Conservation (phyloP, 2,888 invertebrate genomes). For the Ferrisia virgata region DNA sequence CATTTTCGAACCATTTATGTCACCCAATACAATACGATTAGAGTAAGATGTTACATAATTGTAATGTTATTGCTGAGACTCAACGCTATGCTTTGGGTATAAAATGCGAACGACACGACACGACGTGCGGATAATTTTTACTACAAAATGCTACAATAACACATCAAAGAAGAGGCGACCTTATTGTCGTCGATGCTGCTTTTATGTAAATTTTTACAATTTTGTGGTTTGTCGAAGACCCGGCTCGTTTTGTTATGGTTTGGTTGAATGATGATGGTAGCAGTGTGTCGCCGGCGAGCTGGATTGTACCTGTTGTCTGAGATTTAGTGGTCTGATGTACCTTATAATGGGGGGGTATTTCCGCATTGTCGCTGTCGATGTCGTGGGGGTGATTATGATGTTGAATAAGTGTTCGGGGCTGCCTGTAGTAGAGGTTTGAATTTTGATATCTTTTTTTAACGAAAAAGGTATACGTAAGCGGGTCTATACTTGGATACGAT, state of each 20-base stretch:
- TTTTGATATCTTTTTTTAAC: not conserved
- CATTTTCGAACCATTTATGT: constrained; percentile 38
- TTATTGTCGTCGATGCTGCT: not conserved
- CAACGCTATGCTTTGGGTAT: no score
- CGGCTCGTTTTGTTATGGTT: not conserved
- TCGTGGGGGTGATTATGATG: no score
- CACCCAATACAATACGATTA: constrained; percentile 21
- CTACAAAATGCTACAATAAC: not conserved
- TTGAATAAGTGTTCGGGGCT: no score
- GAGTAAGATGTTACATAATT: constrained; percentile 40
- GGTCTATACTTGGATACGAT: no score
- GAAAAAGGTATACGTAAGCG: no score
- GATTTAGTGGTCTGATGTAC: not conserved
- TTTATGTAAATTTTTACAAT: constrained; percentile 12
- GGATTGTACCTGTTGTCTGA: not conserved
- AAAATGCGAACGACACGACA: no score
- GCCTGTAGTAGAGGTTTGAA: not conserved
- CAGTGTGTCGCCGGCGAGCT: not conserved
- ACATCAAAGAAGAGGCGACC: not conserved
- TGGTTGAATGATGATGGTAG: no score
- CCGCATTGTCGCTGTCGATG: not conserved
- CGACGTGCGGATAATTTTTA: not conserved
- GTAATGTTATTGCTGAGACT: constrained; percentile 6
- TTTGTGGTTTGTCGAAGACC: not conserved
- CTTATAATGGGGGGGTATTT: not conserved